Evolutionary conservation across 2,888 invertebrate species (phyloP).

Genomic region (Apodemia zela): DNA sequence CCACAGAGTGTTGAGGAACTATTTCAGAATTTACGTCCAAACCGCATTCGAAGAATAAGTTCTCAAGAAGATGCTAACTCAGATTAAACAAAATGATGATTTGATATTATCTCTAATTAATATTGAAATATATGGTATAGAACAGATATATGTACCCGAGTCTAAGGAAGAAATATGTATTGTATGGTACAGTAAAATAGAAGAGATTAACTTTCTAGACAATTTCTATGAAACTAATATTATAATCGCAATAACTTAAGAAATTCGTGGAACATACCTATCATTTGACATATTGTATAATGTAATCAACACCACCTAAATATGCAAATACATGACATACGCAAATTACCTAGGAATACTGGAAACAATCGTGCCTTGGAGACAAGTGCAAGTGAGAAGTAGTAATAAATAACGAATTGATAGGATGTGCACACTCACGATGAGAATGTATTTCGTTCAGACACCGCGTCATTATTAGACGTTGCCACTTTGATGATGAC

Average conservation of each 20-base stretch:
- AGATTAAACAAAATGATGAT: not conserved
- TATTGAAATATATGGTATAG: not conserved
- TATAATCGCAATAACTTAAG: not conserved
- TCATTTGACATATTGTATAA: not conserved
- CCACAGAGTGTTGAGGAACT: conserved; percentile 29
- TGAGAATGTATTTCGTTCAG: too few species aligned
- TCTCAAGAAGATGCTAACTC: not conserved
- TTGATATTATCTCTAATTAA: not conserved
- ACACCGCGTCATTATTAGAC: too few species aligned
- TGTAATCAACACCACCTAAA: not conserved
- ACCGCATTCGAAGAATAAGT: conserved; percentile 3
- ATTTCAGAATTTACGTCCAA: conserved; percentile 25
- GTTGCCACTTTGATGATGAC: too few species aligned
- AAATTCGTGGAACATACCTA: not conserved
- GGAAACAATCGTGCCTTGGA: too few species aligned
- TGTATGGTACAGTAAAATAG: not conserved
- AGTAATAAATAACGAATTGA: too few species aligned
- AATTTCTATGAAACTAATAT: not conserved
- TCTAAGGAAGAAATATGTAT: not conserved
- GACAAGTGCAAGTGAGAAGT: too few species aligned
- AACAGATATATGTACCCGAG: not conserved
- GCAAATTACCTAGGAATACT: not conserved
- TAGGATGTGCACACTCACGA: too few species aligned
- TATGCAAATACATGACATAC: not conserved
- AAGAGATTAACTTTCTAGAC: not conserved